These are phyloP conservation scores for Thermophis baileyi DNA, from an alignment of 2,113 vertebrate genomes.

Conservation along the genomic window DNA sequence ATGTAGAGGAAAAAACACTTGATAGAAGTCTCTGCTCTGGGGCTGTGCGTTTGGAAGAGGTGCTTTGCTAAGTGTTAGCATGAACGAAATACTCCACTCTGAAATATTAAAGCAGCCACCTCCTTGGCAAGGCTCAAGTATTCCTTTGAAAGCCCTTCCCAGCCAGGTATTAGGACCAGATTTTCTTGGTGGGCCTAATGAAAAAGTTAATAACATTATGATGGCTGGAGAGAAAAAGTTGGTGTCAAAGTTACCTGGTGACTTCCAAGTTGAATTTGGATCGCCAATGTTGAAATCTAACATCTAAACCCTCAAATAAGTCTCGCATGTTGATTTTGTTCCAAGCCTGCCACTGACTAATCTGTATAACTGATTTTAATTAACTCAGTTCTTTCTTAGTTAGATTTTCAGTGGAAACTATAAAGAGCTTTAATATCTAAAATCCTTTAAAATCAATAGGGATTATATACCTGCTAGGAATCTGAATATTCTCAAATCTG, in stretches of 20 bases:
- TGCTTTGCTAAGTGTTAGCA: too few relatives aligned
- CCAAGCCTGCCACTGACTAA: background rate
- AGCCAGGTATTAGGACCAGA: background rate
- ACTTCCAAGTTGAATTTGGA: background rate
- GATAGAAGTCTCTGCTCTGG: background rate
- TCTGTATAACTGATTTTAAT: constrained; percentile 6
- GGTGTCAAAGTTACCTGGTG: background rate
- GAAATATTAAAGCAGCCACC: background rate
- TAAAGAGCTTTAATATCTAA: background rate
- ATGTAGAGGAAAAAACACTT: background rate
- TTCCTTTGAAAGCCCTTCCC: background rate
- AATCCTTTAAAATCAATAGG: constrained; percentile 26
- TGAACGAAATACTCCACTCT: background rate
- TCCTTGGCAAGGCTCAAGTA: background rate
- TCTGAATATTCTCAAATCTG: background rate
- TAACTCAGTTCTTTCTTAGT: constrained; percentile 26
- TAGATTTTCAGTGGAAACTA: constrained; percentile 14
- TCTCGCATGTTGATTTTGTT: background rate
- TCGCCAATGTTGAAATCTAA: background rate
- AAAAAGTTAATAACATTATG: background rate
- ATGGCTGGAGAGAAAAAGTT: background rate
- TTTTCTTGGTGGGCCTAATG: background rate
- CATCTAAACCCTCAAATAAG: background rate
- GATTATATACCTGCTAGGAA: constrained; percentile 19
- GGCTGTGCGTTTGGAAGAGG: background rate